Percentiles rank a stretch among this genome's conserved stretches.
phyloP scores from a whole-genome alignment of 2,113 vertebrate genomes.

The Zosterops japonicus region DNA sequence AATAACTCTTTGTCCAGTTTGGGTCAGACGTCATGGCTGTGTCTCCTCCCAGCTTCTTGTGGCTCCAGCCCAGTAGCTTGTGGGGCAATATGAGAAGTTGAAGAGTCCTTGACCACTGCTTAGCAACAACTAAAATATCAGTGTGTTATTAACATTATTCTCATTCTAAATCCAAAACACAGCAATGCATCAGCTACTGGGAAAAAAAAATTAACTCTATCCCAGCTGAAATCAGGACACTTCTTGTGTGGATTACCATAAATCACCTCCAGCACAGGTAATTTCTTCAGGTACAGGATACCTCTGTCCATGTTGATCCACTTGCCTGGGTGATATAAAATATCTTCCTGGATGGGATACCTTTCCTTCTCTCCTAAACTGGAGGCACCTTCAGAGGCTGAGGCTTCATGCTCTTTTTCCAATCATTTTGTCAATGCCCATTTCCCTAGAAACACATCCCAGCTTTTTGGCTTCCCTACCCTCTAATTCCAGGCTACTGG shows the following conservation, averaged over 20 bases:
- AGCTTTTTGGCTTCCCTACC: neutral
- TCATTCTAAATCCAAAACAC: neutral
- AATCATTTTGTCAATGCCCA: neutral
- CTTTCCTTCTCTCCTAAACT: neutral
- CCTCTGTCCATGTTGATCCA: neutral
- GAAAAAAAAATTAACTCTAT: neutral
- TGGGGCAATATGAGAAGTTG: neutral
- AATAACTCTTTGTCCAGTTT: neutral
- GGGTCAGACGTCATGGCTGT: neutral
- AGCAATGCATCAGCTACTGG: neutral
- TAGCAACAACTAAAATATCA: neutral
- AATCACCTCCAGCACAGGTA: neutral
- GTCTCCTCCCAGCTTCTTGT: neutral
- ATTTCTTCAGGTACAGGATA: neutral
- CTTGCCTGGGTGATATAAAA: neutral
- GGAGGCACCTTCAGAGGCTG: neutral
- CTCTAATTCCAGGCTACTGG: neutral
- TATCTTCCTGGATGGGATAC: too few relatives aligned
- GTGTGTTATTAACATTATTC: neutral
- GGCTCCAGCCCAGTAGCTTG: rapidly evolving
- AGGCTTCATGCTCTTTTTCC: neutral
- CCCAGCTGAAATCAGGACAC: neutral
- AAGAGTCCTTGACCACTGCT: neutral
- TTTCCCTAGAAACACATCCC: neutral
- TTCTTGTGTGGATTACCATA: neutral